Percentiles rank a stretch among this genome's conserved stretches.
Evolutionary conservation across 2,113 vertebrate genomes (phyloP).

Genomic region (Coptodon rendalli): DNA sequence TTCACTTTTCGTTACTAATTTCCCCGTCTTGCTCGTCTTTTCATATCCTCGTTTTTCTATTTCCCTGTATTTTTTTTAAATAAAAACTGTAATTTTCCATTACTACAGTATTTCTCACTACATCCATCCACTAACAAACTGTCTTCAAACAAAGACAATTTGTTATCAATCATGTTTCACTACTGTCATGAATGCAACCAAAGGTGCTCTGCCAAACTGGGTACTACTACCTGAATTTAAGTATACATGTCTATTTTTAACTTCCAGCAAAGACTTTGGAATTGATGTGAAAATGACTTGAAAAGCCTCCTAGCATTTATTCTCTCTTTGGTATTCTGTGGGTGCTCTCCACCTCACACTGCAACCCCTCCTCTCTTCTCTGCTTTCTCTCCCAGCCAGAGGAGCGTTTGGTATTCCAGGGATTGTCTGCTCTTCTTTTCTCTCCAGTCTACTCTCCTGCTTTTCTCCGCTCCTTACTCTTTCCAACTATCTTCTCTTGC

Average conservation of each 20-base stretch:
- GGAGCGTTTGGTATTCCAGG: slow-evolving; percentile 63
- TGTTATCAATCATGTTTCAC: neutral
- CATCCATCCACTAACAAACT: neutral
- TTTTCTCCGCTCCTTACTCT: neutral
- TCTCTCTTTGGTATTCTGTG: slow-evolving; percentile 56
- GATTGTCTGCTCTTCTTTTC: slow-evolving; percentile 53
- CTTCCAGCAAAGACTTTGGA: slow-evolving; percentile 5
- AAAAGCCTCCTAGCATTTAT: slow-evolving; percentile 37
- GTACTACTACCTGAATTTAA: neutral
- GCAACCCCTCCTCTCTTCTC: slow-evolving; percentile 38
- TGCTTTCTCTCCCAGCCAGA: slow-evolving; percentile 31
- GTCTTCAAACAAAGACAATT: neutral
- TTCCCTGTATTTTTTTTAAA: neutral
- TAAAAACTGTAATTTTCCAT: neutral
- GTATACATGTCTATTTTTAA: slow-evolving; percentile 19
- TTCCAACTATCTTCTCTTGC: neutral
- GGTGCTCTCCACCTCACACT: slow-evolving; percentile 37
- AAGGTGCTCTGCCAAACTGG: neutral
- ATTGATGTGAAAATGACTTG: slow-evolving; percentile 35
- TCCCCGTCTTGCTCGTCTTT: neutral
- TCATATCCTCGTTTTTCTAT: neutral
- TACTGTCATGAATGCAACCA: neutral
- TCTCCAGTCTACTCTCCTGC: slow-evolving; percentile 26
- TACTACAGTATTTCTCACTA: neutral
- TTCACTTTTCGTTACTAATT: neutral